Conservation (phyloP, 2,888 invertebrate genomes). For the Malacosoma neustria region DNA sequence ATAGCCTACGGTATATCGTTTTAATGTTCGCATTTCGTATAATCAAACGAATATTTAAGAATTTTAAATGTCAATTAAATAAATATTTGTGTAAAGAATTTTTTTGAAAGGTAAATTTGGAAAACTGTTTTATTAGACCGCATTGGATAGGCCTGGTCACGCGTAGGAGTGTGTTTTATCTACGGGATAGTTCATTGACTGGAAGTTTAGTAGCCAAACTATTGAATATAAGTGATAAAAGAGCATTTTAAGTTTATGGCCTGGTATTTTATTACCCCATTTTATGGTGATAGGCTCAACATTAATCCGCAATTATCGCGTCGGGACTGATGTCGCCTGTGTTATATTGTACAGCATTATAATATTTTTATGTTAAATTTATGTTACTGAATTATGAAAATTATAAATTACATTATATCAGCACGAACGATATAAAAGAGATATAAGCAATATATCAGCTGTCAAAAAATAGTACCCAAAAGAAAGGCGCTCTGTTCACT, state of each 20-base stretch:
- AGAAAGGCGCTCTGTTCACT: no score
- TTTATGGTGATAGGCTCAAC: not conserved
- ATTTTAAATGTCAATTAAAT: no score
- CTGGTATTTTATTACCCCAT: not conserved
- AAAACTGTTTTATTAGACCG: not conserved
- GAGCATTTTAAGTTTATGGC: not conserved
- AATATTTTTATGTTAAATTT: not conserved
- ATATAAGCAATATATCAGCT: no score
- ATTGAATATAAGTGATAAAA: constrained; percentile 24
- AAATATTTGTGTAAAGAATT: no score
- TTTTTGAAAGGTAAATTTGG: not conserved
- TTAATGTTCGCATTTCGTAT: no score
- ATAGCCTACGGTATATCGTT: no score
- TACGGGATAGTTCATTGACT: constrained; percentile 35
- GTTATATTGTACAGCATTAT: not conserved
- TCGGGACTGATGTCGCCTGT: not conserved
- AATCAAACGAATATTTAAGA: no score
- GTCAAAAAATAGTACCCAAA: no score
- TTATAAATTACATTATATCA: no score
- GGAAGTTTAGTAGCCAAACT: constrained; percentile 13
- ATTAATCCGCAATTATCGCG: constrained; percentile 6
- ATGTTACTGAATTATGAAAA: no score
- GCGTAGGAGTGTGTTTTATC: constrained; percentile 34
- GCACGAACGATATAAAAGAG: no score
- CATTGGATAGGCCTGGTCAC: constrained; percentile 21